Percentiles rank a stretch among this genome's conserved stretches.
Conservation (phyloP, 2,888 invertebrate species). For the Melanargia galathea region DNA sequence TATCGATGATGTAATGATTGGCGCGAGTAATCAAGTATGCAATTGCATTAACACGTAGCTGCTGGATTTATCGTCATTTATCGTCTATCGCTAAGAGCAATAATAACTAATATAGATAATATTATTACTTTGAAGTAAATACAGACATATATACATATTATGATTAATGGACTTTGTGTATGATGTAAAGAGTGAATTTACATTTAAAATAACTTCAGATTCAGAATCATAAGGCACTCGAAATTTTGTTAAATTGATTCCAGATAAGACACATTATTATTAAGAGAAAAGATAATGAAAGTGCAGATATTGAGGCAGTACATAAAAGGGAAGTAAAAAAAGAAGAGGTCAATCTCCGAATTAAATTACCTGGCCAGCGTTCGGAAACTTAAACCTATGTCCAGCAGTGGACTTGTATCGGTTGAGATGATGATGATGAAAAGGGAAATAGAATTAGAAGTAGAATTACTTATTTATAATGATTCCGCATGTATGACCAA, state of each 20-base stretch:
- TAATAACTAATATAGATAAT: constrained; percentile 7
- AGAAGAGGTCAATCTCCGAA: too few relatives aligned
- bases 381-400: neutral
- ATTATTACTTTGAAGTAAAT: constrained; percentile 1
- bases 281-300: too few relatives aligned
- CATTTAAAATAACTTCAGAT: neutral
- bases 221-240: too few relatives aligned
- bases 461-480: too few relatives aligned
- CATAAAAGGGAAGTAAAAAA: too few relatives aligned
- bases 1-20: constrained; percentile 46
- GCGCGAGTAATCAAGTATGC: constrained; percentile 43
- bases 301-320: too few relatives aligned
- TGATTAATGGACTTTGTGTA: neutral
- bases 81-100: constrained; percentile 35
- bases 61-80: constrained; percentile 1
- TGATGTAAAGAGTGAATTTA: neutral
- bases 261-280: too few relatives aligned
- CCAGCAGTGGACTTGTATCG: neutral
- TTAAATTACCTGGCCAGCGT: too few relatives aligned
- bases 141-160: neutral
- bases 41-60: constrained; percentile 37
- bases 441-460: neutral
- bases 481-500: neutral
- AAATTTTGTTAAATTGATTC: too few relatives aligned
- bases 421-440: neutral